Conservation (phyloP, 1,140 invertebrate species). For the Streblospio benedicti region DNA sequence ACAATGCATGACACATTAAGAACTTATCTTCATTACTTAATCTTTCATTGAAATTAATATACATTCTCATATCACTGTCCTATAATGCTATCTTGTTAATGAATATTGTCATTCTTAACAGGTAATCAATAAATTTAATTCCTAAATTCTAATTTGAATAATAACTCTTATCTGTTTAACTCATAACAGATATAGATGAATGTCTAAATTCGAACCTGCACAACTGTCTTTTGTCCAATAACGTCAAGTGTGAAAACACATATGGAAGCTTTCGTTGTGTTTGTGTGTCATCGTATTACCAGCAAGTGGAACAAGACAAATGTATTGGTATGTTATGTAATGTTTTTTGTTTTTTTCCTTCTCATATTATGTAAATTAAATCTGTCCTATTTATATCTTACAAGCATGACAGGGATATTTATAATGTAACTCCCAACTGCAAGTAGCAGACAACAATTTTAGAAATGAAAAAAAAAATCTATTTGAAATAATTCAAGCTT, state of each 20-base stretch:
- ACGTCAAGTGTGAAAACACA: background rate
- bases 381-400: background rate
- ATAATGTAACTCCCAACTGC: background rate
- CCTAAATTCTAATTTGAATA: too few relatives aligned
- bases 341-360: background rate
- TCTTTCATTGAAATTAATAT: too few relatives aligned
- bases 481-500: background rate
- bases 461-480: background rate
- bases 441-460: background rate
- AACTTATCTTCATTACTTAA: too few relatives aligned
- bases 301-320: background rate
- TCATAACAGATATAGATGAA: conserved; percentile 4
- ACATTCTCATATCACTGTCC: too few relatives aligned
- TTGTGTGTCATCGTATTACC: background rate
- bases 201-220: background rate
- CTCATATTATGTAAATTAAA: background rate
- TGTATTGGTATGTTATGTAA: conserved; percentile 1
- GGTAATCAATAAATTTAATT: too few relatives aligned
- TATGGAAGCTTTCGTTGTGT: background rate
- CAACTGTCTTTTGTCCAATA: background rate
- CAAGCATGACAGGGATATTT: background rate
- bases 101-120: too few relatives aligned
- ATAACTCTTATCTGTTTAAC: too few relatives aligned
- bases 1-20: too few relatives aligned
- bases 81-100: too few relatives aligned